Percentiles rank a stretch among this genome's conserved stretches.
phyloP scores from a whole-genome alignment of 2,797 vertebrate genomes.

The Argentina silus region DNA sequence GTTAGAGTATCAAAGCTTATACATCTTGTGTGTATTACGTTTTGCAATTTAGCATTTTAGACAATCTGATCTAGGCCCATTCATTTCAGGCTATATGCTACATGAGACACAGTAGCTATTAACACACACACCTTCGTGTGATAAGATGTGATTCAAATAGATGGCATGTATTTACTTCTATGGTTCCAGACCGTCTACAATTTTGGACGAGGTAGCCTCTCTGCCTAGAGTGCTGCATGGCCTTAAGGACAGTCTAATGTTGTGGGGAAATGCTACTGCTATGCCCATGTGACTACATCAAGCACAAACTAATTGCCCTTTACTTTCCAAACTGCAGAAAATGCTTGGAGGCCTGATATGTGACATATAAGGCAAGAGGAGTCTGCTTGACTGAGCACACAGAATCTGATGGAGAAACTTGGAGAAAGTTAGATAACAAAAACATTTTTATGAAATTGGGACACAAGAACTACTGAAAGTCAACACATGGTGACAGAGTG shows the following conservation, averaged over 20 bases:
- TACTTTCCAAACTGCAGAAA: background rate
- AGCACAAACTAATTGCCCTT: background rate
- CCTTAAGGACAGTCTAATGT: background rate
- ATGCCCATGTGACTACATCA: constrained; percentile 4
- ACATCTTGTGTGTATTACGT: too few relatives aligned
- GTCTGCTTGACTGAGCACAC: constrained; percentile 46
- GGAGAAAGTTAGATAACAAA: constrained; percentile 1
- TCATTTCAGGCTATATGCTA: background rate
- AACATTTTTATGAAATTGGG: background rate
- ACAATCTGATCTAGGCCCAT: too few relatives aligned
- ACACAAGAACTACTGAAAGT: background rate
- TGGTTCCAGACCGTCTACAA: background rate
- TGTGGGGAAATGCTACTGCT: background rate
- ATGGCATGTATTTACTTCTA: background rate
- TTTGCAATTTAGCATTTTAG: too few relatives aligned
- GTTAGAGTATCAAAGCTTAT: too few relatives aligned
- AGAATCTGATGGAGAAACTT: constrained; percentile 25
- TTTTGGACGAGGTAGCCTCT: background rate
- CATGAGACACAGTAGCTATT: background rate
- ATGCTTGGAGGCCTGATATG: constrained; percentile 11
- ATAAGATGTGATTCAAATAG: background rate
- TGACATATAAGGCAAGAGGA: constrained; percentile 54
- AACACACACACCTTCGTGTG: background rate
- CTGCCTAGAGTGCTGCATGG: background rate
- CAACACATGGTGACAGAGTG: background rate